phyloP scores from a whole-genome alignment of 2,113 vertebrate genomes.

The Glaucomys volans region DNA sequence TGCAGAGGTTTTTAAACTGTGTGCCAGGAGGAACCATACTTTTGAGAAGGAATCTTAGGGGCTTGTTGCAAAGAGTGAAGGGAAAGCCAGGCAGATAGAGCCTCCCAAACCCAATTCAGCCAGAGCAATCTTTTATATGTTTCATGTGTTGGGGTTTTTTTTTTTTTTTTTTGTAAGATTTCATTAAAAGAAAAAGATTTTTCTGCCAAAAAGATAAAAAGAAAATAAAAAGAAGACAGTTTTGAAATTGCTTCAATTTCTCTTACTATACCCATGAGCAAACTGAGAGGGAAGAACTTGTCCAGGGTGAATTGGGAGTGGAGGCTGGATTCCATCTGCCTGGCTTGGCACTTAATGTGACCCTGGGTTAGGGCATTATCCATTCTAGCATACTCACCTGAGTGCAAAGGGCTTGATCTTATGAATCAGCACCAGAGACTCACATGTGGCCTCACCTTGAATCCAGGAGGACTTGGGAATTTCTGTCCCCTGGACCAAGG shows the following conservation, averaged over 20 bases:
- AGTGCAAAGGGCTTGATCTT: slow-evolving; percentile 43
- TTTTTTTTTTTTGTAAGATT: slow-evolving; percentile 5
- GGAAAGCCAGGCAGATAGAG: too few species aligned
- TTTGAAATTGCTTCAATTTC: slow-evolving; percentile 15
- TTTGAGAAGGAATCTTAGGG: not conserved
- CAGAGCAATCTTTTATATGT: not conserved
- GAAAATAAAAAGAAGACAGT: not conserved
- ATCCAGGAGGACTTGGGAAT: not conserved
- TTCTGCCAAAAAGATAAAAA: not conserved
- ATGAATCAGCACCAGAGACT: not conserved
- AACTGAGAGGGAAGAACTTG: not conserved
- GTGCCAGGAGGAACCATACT: not conserved
- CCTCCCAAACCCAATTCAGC: not conserved
- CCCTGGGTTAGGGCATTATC: not conserved
- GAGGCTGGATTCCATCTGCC: not conserved
- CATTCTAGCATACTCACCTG: not conserved
- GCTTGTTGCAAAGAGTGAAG: not conserved
- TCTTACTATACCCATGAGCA: not conserved
- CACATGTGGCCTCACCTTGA: not conserved
- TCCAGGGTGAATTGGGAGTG: not conserved
- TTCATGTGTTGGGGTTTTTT: not conserved
- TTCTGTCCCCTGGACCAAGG: not conserved
- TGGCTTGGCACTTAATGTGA: not conserved
- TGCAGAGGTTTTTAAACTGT: not conserved
- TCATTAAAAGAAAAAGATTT: not conserved